Evolutionary conservation across 2,113 vertebrate genomes (phyloP).

Genomic region (Pteruthius melanotis): DNA sequence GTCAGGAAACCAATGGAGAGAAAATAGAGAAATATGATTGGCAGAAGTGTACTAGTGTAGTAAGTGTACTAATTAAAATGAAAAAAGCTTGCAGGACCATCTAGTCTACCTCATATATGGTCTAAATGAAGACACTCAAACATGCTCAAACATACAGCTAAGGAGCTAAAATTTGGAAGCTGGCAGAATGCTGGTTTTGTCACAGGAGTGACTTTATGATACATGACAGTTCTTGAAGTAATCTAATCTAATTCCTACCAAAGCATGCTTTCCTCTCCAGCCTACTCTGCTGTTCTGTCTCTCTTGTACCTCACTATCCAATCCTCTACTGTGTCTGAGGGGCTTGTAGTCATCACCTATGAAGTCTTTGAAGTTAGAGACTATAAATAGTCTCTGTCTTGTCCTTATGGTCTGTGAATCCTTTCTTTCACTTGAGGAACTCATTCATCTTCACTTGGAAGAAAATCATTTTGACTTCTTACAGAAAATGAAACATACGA

Average conservation of each 20-base stretch:
- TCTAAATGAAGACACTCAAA: background rate
- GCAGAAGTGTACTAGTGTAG: background rate
- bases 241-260: background rate
- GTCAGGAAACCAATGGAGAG: background rate
- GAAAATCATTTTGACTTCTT: background rate
- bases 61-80: background rate
- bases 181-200: background rate
- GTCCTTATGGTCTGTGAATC: background rate
- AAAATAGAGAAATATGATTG: background rate
- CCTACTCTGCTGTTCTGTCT: background rate
- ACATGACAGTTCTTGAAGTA: background rate
- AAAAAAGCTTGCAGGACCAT: background rate
- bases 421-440: background rate
- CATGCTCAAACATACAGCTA: background rate
- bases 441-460: background rate
- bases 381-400: background rate
- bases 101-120: background rate
- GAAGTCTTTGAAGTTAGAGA: background rate
- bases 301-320: background rate
- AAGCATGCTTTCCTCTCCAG: background rate
- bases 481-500: background rate
- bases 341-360: background rate
- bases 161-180: background rate
- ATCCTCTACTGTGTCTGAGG: background rate
- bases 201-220: background rate